Base-by-base conservation (phyloP, 2,113 vertebrate genomes). In the Lamprotornis superbus region DNA sequence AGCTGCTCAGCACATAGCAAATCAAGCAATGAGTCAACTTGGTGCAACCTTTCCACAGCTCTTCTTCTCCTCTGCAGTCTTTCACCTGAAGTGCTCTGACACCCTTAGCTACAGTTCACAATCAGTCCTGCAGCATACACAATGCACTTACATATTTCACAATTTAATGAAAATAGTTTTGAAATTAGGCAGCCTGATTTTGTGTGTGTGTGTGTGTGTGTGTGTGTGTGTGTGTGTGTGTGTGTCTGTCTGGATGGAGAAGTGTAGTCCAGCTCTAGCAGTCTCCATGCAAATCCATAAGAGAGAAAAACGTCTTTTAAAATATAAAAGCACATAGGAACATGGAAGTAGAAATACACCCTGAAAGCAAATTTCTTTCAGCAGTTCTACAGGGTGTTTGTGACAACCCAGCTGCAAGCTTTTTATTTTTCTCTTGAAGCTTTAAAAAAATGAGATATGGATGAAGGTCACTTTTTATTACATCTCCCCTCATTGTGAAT, bases 401-500 rank as follows among this genome's bases (percentile, higher is more conserved):
- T 80, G 59, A 74, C 55, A 81, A 83, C 10, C 10, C 24, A 85
- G 46, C 39, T 61, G 28, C 35, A 85, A 82, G 35, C 2, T 79
- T 90, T 85, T 67, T 21, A 20, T 74, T 89, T 65, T 93, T 61
- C 46, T 64, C n/a, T 82, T 52, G 46, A 84, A 94, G 76, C 46
- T 91, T 95, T 80, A 64, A 49, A 83, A 68, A 93, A 87, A 89
- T 56, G 49, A 94, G 95, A 89, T 68, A 87, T 9, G 60, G 77
- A 68, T 84, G 44, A 91, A 94, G 91, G 91, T 71, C 60, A 71
- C 31, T 74, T 78, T 92, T 94, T 94, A 83, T 87, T 70, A 52
- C 37, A 40, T 40, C 60, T 76, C 49, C 52, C 28, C 23, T 82
- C 37, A 31, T 55, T 90, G 42, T 56, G 42, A 70, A 73, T 24